Evolutionary conservation across 2,888 invertebrate species (phyloP).

Genomic region (Chaetogeoica ovagalla): DNA sequence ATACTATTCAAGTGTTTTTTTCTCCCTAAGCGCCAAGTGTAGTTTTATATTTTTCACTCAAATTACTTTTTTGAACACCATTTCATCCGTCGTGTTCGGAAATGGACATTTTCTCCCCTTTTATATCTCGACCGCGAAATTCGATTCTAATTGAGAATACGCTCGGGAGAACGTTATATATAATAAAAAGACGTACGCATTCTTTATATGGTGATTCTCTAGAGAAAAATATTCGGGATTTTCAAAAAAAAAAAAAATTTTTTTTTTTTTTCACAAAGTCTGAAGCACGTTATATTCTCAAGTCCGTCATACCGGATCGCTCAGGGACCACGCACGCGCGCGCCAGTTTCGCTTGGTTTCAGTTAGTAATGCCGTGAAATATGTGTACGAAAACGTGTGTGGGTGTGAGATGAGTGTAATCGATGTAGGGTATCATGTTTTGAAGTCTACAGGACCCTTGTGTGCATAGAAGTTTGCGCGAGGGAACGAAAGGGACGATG

Average conservation of each 20-base stretch:
- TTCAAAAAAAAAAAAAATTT: too few relatives aligned
- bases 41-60: too few relatives aligned
- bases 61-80: not conserved
- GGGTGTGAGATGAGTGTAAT: conserved; percentile 1
- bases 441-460: conserved; percentile 41
- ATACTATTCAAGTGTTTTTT: not conserved
- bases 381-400: not conserved
- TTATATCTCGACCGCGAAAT: not conserved
- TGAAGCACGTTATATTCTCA: too few relatives aligned
- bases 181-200: not conserved
- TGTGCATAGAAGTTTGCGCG: conserved; percentile 3
- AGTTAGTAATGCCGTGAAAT: not conserved
- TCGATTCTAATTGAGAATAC: conserved; percentile 6
- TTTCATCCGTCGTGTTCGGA: not conserved
- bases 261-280: too few relatives aligned
- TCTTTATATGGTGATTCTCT: not conserved
- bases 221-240: not conserved
- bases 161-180: not conserved
- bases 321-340: not conserved
- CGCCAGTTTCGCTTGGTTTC: not conserved
- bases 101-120: not conserved
- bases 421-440: conserved; percentile 34
- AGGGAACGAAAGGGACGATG: conserved; percentile 41
- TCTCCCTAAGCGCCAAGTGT: not conserved
- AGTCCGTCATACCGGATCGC: not conserved